Evolutionary conservation across 37 sponge, comb jelly and placozoan species (phyloP).

Genomic region (Amphimedon queenslandica): DNA sequence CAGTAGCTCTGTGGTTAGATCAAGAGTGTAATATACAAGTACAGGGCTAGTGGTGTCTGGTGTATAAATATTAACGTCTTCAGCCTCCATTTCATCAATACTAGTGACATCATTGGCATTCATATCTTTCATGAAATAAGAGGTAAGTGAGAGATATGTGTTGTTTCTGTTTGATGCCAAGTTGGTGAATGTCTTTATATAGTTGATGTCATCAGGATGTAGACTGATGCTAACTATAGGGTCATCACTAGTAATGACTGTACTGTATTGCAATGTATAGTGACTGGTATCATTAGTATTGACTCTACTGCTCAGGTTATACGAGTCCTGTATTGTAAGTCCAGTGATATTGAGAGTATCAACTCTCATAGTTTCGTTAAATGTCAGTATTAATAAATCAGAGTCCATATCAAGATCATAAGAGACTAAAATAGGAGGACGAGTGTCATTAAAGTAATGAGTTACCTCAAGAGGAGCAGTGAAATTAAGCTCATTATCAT

Average conservation of each 20-base stretch:
- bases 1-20: conserved; percentile 70
- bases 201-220: conserved; percentile 70
- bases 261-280: conserved; percentile 29
- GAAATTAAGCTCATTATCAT: conserved; percentile 71
- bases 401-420: conserved; percentile 70
- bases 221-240: conserved; percentile 46
- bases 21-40: conserved; percentile 52
- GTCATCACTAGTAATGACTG: conserved; percentile 39
- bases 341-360: conserved; percentile 37
- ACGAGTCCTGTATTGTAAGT: conserved; percentile 57
- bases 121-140: conserved; percentile 50
- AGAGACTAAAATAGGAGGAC: conserved; percentile 50
- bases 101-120: conserved; percentile 62
- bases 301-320: not conserved
- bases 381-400: conserved; percentile 55
- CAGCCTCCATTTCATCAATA: conserved; percentile 14
- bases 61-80: conserved; percentile 47
- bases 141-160: conserved; percentile 67
- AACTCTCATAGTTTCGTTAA: conserved; percentile 75
- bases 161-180: conserved; percentile 65
- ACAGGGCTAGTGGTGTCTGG: conserved; percentile 63
- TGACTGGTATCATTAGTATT: conserved; percentile 15
- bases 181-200: conserved; percentile 67
- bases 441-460: conserved; percentile 45
- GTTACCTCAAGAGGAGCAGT: conserved; percentile 41